Evolutionary conservation across 2,888 invertebrate genomes (phyloP).

Genomic region (Petrolisthes manimaculis): DNA sequence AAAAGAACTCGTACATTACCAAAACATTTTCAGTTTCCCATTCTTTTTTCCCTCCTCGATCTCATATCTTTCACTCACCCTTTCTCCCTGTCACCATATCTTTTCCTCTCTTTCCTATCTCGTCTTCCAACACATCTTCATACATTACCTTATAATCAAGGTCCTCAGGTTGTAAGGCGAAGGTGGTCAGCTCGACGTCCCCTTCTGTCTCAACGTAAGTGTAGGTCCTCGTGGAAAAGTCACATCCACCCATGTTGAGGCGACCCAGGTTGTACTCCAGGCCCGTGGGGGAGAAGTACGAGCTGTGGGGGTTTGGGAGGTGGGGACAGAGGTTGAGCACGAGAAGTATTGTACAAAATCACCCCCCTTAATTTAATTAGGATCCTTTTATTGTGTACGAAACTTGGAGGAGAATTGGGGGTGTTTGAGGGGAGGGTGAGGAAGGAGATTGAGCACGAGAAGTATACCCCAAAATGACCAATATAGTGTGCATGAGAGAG

Average conservation of each 20-base stretch:
- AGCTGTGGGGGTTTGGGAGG: constrained; percentile 4
- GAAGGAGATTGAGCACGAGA: not conserved
- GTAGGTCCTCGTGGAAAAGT: constrained; percentile 81
- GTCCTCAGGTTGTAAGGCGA: constrained; percentile 79
- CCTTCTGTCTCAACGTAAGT: constrained; percentile 78
- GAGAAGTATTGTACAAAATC: not conserved
- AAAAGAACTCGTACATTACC: not conserved
- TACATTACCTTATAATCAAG: constrained; percentile 76
- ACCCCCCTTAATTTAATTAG: not conserved
- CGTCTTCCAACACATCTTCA: not conserved
- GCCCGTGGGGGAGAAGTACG: constrained; percentile 79
- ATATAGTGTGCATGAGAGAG: no score
- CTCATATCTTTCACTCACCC: not conserved
- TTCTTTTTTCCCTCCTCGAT: not conserved
- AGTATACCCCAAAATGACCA: not conserved
- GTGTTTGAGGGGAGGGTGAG: not conserved
- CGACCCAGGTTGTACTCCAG: constrained; percentile 84
- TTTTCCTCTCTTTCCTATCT: not conserved
- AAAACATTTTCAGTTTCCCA: not conserved
- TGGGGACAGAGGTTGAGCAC: not conserved
- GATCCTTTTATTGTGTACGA: not conserved
- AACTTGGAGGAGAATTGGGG: not conserved
- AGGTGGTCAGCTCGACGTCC: constrained; percentile 74
- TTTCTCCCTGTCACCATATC: not conserved
- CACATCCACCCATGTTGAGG: constrained; percentile 86